Evolutionary conservation across 2,113 vertebrate species (phyloP).

Genomic region (Athene noctua): DNA sequence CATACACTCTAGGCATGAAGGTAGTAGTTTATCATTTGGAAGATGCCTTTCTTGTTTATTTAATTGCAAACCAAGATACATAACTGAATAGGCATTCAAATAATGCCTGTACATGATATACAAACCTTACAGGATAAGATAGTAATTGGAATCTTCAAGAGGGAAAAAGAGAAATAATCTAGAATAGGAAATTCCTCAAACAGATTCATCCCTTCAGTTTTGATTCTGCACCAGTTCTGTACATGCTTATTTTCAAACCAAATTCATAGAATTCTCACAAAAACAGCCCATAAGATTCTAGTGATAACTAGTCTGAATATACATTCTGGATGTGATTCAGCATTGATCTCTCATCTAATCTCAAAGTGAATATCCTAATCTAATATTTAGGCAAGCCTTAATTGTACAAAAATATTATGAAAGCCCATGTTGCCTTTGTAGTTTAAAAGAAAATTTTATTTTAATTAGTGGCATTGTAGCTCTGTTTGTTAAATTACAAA

Average conservation of each 20-base stretch:
- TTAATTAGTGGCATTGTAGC: not conserved
- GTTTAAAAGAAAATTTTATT: not conserved
- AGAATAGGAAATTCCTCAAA: not conserved
- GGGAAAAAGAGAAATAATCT: not conserved
- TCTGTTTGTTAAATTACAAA: not conserved
- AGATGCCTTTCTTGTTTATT: not conserved
- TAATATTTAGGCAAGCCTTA: not conserved
- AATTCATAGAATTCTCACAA: not conserved
- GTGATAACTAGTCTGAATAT: not conserved
- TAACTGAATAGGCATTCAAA: not conserved
- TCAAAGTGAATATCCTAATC: not conserved
- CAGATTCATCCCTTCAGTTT: not conserved
- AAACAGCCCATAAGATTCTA: not conserved
- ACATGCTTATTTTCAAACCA: not conserved
- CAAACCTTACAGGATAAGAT: not conserved
- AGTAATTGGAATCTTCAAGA: not conserved
- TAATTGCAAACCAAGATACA: not conserved
- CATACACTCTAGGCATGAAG: not conserved
- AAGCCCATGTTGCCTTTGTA: not conserved
- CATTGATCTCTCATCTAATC: not conserved
- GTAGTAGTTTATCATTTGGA: not conserved
- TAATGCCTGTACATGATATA: not conserved
- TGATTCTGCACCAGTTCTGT: not conserved
- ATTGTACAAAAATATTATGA: not conserved
- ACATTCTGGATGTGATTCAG: not conserved